Evolutionary conservation across 2,888 invertebrate species (phyloP).

Genomic region (Apantesis nais): DNA sequence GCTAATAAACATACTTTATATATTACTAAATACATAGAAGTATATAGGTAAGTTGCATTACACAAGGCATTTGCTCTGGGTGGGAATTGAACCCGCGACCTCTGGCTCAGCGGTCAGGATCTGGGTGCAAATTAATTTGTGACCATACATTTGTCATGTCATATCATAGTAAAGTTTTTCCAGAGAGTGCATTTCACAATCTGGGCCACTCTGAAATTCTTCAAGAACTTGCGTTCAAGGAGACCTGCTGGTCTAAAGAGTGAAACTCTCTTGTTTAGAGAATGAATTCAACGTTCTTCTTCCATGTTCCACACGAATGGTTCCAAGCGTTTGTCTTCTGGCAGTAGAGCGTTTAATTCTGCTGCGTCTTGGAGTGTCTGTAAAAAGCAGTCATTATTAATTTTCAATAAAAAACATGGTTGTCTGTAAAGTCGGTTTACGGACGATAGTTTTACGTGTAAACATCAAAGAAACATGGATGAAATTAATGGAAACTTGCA

Average conservation of each 20-base stretch:
- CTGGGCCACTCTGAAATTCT: background rate
- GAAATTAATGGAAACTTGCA: too few species aligned
- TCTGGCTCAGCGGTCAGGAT: too few species aligned
- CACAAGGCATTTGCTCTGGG: too few species aligned
- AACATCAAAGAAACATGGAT: too few species aligned
- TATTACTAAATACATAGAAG: too few species aligned
- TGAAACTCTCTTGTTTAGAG: background rate
- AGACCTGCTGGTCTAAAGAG: background rate
- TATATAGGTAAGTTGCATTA: too few species aligned
- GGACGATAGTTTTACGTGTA: too few species aligned
- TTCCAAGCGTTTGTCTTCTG: constrained; percentile 92
- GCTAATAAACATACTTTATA: too few species aligned
- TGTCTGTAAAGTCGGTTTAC: too few species aligned
- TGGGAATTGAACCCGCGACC: too few species aligned
- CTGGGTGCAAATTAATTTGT: background rate
- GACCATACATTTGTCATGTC: background rate
- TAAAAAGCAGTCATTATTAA: constrained; percentile 20
- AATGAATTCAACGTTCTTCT: constrained; percentile 16
- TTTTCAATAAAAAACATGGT: too few species aligned
- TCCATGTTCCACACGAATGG: constrained; percentile 95
- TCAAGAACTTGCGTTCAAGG: background rate
- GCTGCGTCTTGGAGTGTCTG: constrained; percentile 95
- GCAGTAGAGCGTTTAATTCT: constrained; percentile 92
- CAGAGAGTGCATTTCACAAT: background rate
- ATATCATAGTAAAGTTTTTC: background rate